These are phyloP conservation scores for Paralichthys olivaceus DNA, from an alignment of 2,113 vertebrate species.

Conservation along the genomic window DNA sequence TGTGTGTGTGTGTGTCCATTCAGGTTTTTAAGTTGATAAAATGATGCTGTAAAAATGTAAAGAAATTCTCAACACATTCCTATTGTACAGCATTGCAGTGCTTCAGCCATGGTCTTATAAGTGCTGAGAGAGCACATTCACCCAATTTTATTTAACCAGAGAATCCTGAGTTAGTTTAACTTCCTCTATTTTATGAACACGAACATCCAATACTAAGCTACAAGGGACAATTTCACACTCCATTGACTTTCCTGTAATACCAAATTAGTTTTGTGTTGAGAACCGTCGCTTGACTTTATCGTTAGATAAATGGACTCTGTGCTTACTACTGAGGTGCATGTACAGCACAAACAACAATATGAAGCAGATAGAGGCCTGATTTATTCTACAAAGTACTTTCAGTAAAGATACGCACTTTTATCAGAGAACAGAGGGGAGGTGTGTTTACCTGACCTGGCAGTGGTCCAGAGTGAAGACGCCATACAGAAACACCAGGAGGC, in stretches of 20 bases:
- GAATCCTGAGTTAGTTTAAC: neutral
- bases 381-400: neutral
- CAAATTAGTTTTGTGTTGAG: conserved; percentile 1
- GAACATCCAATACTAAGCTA: neutral
- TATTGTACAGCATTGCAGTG: neutral
- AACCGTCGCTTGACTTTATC: neutral
- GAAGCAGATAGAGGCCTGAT: neutral
- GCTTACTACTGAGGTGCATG: neutral
- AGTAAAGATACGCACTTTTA: neutral
- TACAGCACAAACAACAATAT: neutral
- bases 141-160: neutral
- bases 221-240: conserved; percentile 26
- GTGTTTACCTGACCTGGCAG: conserved; percentile 93
- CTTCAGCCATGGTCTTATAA: neutral
- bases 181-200: conserved; percentile 3
- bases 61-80: neutral
- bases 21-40: neutral
- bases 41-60: neutral
- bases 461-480: conserved; percentile 91
- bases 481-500: conserved; percentile 93
- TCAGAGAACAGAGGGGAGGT: conserved; percentile 19
- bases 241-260: neutral
- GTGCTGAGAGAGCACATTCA: conserved; percentile 5
- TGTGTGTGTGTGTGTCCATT: neutral
- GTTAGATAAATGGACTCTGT: neutral